phyloP scores from a whole-genome alignment of 2,113 vertebrate species.

The Aramus guarauna region DNA sequence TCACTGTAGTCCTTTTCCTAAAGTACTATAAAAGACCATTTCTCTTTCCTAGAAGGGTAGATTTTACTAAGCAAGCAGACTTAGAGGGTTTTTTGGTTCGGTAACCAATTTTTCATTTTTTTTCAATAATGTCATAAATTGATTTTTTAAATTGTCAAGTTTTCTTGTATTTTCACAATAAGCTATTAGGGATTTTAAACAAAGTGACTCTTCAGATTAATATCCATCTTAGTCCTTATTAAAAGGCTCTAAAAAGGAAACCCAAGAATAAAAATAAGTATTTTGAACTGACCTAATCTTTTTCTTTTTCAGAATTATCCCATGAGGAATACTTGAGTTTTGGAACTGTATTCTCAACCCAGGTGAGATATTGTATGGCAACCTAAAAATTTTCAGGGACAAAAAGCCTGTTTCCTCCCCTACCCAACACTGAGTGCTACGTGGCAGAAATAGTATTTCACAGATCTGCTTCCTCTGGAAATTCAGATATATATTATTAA shows the following conservation, averaged over 20 bases:
- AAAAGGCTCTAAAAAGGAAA: not conserved
- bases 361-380: not conserved
- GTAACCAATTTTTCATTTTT: not conserved
- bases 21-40: not conserved
- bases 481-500: not conserved
- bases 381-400: not conserved
- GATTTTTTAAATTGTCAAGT: not conserved
- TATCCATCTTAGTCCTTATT: not conserved
- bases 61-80: not conserved
- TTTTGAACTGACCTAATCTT: not conserved
- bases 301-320: not conserved
- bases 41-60: not conserved
- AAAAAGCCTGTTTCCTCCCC: not conserved
- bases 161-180: not conserved
- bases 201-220: not conserved
- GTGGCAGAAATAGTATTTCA: not conserved
- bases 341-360: not conserved
- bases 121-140: not conserved
- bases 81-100: not conserved
- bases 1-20: not conserved
- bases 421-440: not conserved
- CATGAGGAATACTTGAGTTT: not conserved
- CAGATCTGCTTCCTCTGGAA: not conserved
- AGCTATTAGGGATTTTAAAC: not conserved
- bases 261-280: not conserved